Evolutionary conservation across 2,113 vertebrate species (phyloP).

Genomic region (Silurus meridionalis): DNA sequence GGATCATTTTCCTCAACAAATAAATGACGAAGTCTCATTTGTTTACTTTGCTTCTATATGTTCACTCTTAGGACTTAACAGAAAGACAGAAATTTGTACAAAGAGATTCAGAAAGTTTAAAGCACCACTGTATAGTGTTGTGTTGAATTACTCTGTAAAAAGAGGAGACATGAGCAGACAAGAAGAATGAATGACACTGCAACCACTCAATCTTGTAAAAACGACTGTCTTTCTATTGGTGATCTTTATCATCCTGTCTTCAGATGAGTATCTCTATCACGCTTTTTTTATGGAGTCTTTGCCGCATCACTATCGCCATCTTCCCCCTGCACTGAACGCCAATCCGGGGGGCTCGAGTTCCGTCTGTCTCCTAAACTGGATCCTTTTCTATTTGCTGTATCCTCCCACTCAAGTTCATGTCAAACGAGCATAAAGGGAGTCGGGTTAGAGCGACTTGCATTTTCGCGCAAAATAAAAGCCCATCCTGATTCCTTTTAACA

Average conservation of each 20-base stretch:
- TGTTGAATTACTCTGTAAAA: neutral
- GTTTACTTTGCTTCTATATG: no score
- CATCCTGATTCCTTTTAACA: neutral
- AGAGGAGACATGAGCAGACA: neutral
- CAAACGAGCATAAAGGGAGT: neutral
- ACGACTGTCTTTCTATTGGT: neutral
- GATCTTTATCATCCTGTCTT: neutral
- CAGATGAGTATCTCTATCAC: neutral
- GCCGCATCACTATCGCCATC: slow-evolving; percentile 69
- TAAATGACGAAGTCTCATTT: no score
- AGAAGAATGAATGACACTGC: neutral
- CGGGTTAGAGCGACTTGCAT: neutral
- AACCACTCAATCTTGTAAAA: neutral
- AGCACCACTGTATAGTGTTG: no score
- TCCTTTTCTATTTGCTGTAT: neutral
- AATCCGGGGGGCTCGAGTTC: slow-evolving; percentile 47
- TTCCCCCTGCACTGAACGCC: slow-evolving; percentile 63
- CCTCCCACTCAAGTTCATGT: neutral
- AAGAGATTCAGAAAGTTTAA: no score
- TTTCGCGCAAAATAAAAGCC: neutral
- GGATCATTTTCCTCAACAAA: no score
- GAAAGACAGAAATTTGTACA: no score
- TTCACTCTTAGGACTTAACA: no score
- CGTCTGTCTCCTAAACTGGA: neutral
- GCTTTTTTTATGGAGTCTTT: slow-evolving; percentile 19